phyloP scores from a whole-genome alignment of 2,797 vertebrate species.

The Strix occidentalis region DNA sequence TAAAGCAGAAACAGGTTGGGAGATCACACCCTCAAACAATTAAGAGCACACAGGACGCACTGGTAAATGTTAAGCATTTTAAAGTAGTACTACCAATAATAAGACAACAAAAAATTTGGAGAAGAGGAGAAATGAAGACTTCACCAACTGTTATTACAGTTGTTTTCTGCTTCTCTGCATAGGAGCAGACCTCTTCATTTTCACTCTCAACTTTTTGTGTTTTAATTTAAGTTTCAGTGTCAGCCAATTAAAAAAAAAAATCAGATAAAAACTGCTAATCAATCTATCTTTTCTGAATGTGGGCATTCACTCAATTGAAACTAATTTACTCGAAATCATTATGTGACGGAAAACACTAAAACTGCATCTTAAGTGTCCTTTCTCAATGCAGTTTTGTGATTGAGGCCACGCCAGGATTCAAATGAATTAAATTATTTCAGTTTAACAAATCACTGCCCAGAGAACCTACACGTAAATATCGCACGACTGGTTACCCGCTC shows the following conservation, averaged over 20 bases:
- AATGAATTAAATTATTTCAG: background rate
- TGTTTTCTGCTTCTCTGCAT: background rate
- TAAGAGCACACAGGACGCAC: background rate
- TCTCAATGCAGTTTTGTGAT: background rate
- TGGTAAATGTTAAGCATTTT: background rate
- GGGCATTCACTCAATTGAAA: background rate
- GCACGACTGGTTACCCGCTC: fast-evolving
- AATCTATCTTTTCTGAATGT: background rate
- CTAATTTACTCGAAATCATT: too few relatives aligned
- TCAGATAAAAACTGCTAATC: background rate
- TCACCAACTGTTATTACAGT: background rate
- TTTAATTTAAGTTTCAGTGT: background rate
- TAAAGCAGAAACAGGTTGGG: background rate
- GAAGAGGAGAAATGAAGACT: background rate
- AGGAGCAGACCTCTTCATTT: background rate
- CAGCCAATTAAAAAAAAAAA: background rate
- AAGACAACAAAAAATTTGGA: background rate
- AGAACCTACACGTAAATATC: fast-evolving
- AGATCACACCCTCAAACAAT: background rate
- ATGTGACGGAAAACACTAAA: background rate
- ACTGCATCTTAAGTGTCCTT: background rate
- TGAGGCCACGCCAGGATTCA: background rate
- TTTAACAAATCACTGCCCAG: background rate
- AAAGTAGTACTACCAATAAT: background rate
- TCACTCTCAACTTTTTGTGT: background rate